phyloP scores from a whole-genome alignment of 2,888 invertebrate species.

The Neoitamus cyanurus region DNA sequence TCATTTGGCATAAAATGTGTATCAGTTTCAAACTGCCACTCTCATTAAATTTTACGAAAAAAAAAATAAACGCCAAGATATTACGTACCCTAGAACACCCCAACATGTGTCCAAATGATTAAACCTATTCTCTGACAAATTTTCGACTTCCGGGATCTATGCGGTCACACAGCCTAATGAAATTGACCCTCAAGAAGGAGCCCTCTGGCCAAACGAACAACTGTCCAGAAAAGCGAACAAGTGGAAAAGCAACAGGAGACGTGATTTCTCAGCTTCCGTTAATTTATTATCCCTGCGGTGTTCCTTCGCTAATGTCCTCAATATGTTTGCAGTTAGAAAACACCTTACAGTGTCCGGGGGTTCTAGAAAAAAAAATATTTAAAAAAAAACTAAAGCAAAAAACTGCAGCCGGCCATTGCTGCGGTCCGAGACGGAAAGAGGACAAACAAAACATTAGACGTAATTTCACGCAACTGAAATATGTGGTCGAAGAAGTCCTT shows the following conservation, averaged over 20 bases:
- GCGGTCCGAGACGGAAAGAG: constrained; percentile 27
- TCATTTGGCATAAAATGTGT: neutral
- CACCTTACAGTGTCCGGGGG: neutral
- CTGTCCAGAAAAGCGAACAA: constrained; percentile 38
- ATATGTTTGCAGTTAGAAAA: constrained; percentile 18
- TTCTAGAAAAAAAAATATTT: neutral
- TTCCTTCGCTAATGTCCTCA: constrained; percentile 11
- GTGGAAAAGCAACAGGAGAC: constrained; percentile 33
- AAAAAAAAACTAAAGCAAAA: neutral
- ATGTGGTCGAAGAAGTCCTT: constrained; percentile 17
- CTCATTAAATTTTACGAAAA: neutral
- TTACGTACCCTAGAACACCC: neutral
- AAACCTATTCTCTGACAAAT: constrained; percentile 41
- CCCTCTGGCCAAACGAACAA: neutral
- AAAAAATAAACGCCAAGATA: neutral
- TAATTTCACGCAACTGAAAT: constrained; percentile 47
- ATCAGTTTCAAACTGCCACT: neutral
- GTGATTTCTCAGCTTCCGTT: constrained; percentile 45
- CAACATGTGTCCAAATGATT: constrained; percentile 38
- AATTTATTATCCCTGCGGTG: constrained; percentile 40
- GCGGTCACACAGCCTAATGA: constrained; percentile 26
- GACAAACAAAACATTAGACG: constrained; percentile 46
- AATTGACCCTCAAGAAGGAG: constrained; percentile 13
- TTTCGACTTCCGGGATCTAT: constrained; percentile 29
- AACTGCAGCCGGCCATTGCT: neutral